A percentile compares a stretch with the other conserved stretches of the same genome.
These are phyloP conservation scores for Bubo bubo DNA, from an alignment of 2,113 vertebrate species.

Conservation along the genomic window DNA sequence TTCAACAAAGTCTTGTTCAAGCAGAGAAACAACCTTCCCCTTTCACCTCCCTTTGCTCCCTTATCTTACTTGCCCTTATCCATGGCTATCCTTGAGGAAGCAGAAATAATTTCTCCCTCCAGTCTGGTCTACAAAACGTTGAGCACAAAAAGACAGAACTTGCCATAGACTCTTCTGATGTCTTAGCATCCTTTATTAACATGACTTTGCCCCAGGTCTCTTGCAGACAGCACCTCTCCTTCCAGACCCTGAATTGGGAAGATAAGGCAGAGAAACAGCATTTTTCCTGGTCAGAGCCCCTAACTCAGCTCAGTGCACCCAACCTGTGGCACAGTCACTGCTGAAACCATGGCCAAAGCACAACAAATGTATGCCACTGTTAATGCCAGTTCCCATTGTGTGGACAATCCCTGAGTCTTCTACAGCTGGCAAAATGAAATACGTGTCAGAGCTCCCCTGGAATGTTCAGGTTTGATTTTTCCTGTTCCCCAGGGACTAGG, in stretches of 20 bases:
- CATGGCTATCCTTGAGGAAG: not conserved
- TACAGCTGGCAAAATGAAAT: not conserved
- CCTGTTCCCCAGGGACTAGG: not conserved
- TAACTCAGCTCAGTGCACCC: not conserved
- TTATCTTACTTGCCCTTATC: not conserved
- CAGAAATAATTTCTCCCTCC: not conserved
- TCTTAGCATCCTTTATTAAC: not conserved
- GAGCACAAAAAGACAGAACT: not conserved
- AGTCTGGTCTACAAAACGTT: not conserved
- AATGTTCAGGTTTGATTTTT: not conserved
- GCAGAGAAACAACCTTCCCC: not conserved
- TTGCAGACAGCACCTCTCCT: not conserved
- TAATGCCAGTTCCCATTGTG: rapidly evolving
- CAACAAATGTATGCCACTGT: rapidly evolving
- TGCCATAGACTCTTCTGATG: not conserved
- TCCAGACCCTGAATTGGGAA: not conserved
- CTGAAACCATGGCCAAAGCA: not conserved
- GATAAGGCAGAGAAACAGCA: not conserved
- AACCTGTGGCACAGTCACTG: not conserved
- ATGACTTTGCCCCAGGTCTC: not conserved
- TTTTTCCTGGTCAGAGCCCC: not conserved
- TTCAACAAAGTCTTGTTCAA: not conserved
- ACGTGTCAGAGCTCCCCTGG: not conserved
- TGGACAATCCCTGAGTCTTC: not conserved
- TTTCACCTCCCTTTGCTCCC: not conserved